Evolutionary conservation across 1,140 invertebrate species (phyloP), one percentile per base, ranked within the genome.

Genomic region (Zaprionus capensis): DNA sequence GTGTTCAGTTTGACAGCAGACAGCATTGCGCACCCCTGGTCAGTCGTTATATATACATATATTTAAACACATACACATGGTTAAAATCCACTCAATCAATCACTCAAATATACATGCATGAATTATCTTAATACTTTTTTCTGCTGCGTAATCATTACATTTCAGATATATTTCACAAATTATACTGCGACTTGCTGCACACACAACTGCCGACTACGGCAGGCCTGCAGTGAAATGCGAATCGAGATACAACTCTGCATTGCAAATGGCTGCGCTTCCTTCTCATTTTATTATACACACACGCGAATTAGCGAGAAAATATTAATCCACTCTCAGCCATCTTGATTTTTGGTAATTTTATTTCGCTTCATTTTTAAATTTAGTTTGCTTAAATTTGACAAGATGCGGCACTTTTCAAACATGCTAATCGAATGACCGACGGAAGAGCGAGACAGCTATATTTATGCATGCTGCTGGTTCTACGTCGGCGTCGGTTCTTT

Each of bases 401-500:
- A 55, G 55, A 22, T 77, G 46, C 53, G 38, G 41, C 69, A 81
- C 65, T 75, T 72, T 61, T 58, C 49, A 68, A 72, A 78, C 74
- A 59, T 70, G 36, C 46, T 17, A 6, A 64, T 55, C 69, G 73
- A 71, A 51, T 36, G 46, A 59, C 69, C 34, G 41, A 49, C 4
- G 80, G 26, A 15, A 81, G 76, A 83, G 53, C 34, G 79, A 75
- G 83, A 83, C 20, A 26, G 63, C 77, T 69, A 80, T 80, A 80
- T 9, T 17, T 59, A 71, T 53, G 58, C 44, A 64, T 78, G 61
- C 68, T 55, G 78, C 80, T 76, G 57, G 71, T 49, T 58, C 68
- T 82, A 82, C 84, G 84, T 81, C 78, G 62, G 69, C 80, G 78
- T 91, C 73, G 49, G 63, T 81, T 78, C 71, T 79, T 76, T 84